Conservation (phyloP, 2,113 vertebrate species). For the Eulacestoma nigropectus region DNA sequence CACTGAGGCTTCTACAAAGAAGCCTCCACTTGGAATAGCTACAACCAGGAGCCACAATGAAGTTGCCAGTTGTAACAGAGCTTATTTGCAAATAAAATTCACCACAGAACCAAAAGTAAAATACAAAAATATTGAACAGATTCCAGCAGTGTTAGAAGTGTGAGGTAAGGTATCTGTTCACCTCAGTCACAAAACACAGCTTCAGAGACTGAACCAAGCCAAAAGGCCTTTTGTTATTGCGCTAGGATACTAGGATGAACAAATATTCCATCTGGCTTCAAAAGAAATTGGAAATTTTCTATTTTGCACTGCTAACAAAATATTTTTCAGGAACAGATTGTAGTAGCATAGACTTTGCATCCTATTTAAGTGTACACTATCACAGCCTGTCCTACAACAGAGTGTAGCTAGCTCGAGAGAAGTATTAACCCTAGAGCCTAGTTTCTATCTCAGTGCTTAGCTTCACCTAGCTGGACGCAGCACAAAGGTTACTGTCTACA, state of each 20-base stretch:
- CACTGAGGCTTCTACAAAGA: not conserved
- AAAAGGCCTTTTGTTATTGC: constrained; percentile 32
- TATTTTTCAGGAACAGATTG: not conserved
- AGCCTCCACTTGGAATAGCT: not conserved
- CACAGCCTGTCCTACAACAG: not conserved
- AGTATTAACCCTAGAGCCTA: not conserved
- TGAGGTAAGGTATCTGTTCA: constrained; percentile 49
- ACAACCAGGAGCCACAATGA: constrained; percentile 11
- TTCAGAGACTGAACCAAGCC: constrained; percentile 34
- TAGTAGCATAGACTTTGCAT: not conserved
- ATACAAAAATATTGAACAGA: not conserved
- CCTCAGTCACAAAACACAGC: constrained; percentile 39
- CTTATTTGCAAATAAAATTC: constrained; percentile 35
- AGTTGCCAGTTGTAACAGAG: constrained; percentile 25
- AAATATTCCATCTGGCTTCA: not conserved
- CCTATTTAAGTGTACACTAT: not conserved
- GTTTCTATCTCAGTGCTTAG: constrained; percentile 5
- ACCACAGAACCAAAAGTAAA: constrained; percentile 22
- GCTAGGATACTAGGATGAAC: not conserved
- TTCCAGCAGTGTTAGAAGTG: not conserved
- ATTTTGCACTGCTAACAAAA: not conserved
- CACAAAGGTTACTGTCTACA: constrained; percentile 14
- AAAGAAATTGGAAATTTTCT: not conserved
- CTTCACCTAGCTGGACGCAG: not conserved
- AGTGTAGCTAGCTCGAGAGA: not conserved